phyloP scores from a whole-genome alignment of 92 coral and sea anemone species.

The Meandrina meandrites region DNA sequence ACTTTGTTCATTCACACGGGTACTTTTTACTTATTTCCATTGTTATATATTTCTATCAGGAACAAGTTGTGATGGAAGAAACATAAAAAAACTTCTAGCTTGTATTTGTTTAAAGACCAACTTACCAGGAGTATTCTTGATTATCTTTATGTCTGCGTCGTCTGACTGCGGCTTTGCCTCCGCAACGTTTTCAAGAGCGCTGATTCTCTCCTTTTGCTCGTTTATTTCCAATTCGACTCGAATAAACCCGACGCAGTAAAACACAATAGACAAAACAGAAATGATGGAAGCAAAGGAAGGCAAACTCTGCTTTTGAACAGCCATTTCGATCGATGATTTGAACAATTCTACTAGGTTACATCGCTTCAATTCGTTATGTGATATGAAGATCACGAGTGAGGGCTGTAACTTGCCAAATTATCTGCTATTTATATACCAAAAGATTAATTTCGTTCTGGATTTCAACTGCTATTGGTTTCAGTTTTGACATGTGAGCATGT shows the following conservation, averaged over 20 bases:
- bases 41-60: too few species aligned
- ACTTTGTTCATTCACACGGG: too few species aligned
- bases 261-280: conserved; percentile 7
- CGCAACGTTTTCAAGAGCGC: not conserved
- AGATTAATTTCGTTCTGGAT: not conserved
- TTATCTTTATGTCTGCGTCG: not conserved
- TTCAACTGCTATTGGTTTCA: not conserved
- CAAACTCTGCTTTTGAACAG: not conserved
- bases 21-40: too few species aligned
- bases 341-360: not conserved
- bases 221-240: not conserved
- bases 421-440: not conserved
- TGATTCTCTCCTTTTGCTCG: not conserved
- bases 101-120: too few species aligned
- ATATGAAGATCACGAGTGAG: not conserved
- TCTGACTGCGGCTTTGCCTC: not conserved
- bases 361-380: not conserved
- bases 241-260: conserved; percentile 5
- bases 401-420: too few species aligned
- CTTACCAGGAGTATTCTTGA: too few species aligned
- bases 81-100: too few species aligned
- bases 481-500: not conserved
- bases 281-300: conserved; percentile 7
- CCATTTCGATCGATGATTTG: not conserved
- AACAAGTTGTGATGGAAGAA: too few species aligned